These are phyloP conservation scores for Grus americana DNA, from an alignment of 2,113 vertebrate species.

Conservation along the genomic window DNA sequence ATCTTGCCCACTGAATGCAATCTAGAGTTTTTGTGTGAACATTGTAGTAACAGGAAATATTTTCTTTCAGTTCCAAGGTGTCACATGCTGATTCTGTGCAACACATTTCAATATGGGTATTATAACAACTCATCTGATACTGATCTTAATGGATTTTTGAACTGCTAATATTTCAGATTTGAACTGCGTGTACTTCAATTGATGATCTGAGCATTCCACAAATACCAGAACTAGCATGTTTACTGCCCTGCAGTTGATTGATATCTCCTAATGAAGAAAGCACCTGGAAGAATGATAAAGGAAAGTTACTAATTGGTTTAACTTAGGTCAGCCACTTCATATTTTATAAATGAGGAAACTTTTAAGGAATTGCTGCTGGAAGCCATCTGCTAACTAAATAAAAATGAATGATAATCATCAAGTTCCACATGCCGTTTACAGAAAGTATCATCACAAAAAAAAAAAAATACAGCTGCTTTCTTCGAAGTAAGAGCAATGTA, in stretches of 20 bases:
- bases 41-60: slow-evolving; percentile 20
- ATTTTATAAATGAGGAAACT: slow-evolving; percentile 63
- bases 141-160: slow-evolving; percentile 67
- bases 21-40: background rate
- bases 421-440: background rate
- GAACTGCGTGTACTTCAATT: slow-evolving; percentile 49
- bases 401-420: slow-evolving; percentile 51
- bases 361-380: slow-evolving; percentile 54
- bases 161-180: slow-evolving; percentile 63
- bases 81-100: slow-evolving; percentile 7
- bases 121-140: slow-evolving; percentile 21
- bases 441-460: background rate
- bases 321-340: slow-evolving; percentile 63
- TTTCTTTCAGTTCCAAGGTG: slow-evolving; percentile 28
- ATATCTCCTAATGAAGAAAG: slow-evolving; percentile 63
- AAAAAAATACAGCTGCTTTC: background rate
- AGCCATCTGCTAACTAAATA: slow-evolving; percentile 60
- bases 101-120: slow-evolving; percentile 5
- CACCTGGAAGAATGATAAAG: slow-evolving; percentile 65
- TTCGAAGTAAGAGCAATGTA: background rate
- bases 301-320: slow-evolving; percentile 68
- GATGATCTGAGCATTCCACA: slow-evolving; percentile 61
- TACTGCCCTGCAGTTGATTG: slow-evolving; percentile 62
- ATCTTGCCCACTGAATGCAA: background rate
- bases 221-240: slow-evolving; percentile 59